Percentiles rank a stretch among this genome's conserved stretches.
phyloP scores from a whole-genome alignment of 37 sponge, comb jelly and placozoan species.

The Axinella damicornis region DNA sequence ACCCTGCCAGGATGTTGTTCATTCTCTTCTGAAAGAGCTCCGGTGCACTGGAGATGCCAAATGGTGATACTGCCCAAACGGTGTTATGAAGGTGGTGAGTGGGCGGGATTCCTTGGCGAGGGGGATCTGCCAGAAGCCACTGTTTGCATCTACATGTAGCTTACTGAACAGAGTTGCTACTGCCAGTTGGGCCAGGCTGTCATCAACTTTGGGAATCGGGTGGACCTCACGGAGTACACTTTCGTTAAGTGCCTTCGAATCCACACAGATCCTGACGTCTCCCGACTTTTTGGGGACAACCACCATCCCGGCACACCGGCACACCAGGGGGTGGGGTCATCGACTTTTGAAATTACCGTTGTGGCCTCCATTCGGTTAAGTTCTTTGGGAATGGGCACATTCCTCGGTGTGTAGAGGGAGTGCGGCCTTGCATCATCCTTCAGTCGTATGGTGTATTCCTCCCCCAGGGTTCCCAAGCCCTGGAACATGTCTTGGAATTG shows the following conservation, averaged over 20 bases:
- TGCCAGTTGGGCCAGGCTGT: constrained; percentile 14
- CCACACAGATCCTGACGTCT: constrained; percentile 10
- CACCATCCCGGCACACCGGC: constrained; percentile 57
- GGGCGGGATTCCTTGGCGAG: neutral
- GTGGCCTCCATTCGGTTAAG: constrained; percentile 6
- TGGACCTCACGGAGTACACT: constrained; percentile 4
- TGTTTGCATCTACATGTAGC: constrained; percentile 28
- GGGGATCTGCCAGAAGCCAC: constrained; percentile 26
- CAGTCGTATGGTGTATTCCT: constrained; percentile 26
- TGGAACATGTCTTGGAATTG: constrained; percentile 9
- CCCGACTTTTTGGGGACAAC: constrained; percentile 19
- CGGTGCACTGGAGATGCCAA: neutral
- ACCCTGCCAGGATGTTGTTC: constrained; percentile 11
- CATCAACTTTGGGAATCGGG: constrained; percentile 1
- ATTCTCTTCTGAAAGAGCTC: constrained; percentile 7
- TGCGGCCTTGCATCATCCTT: constrained; percentile 27
- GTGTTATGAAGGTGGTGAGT: constrained; percentile 26
- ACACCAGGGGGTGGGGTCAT: constrained; percentile 21
- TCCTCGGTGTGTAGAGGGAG: constrained; percentile 4
- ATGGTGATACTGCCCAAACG: neutral
- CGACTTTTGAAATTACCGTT: constrained; percentile 15
- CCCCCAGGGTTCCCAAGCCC: constrained; percentile 31
- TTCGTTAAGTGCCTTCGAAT: constrained; percentile 14
- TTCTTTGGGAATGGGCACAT: constrained; percentile 23
- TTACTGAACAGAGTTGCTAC: constrained; percentile 20